Evolutionary conservation across 1,140 invertebrate genomes (phyloP), one percentile per base, ranked within the genome.

Genomic region (Papilio helenus): DNA sequence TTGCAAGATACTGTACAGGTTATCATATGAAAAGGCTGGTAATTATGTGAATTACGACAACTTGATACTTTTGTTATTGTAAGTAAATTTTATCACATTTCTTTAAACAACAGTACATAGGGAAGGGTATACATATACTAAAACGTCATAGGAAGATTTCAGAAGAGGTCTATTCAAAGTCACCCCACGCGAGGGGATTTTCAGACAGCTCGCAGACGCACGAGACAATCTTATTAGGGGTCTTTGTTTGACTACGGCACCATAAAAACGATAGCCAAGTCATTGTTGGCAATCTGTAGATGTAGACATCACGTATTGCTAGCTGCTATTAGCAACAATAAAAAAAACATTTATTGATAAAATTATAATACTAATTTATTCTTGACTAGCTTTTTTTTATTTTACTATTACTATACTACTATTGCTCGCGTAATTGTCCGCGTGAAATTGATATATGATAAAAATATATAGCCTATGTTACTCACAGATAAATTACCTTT

Each of bases 211-310:
- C 26, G 14, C 26, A 68, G 61, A 68, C 61, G 61, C 14, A 29
- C 14, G 61, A 29, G 61, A 68, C 26, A 16, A 68, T 68, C 61
- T 68, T 68, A 34, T 68, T 68, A 68, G 26, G 26, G 26, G 16
- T 68, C 61, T 68, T 68, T 61, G 23, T 68, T 68, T 29, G 61
- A 68, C 26, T 68, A 16, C 26, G 12, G 26, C 61, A 34, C 61
- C 26, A 68, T 68, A 68, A 29, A 68, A 68, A 29, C 1, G 61
- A 68, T 68, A 68, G 26, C 26, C 12, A 26, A 26, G 58, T 65
- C 58, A 16, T 65, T 29, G 23, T 65, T 65, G 12, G 12, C n/a
- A n/a, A n/a, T n/a, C n/a, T n/a, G n/a, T n/a, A n/a, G n/a, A n/a
- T n/a, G n/a, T n/a, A n/a, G n/a, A n/a, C n/a, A n/a, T n/a, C n/a